These are phyloP conservation scores for Hypercompe scribonia DNA, from an alignment of 2,888 invertebrate species.

Conservation along the genomic window DNA sequence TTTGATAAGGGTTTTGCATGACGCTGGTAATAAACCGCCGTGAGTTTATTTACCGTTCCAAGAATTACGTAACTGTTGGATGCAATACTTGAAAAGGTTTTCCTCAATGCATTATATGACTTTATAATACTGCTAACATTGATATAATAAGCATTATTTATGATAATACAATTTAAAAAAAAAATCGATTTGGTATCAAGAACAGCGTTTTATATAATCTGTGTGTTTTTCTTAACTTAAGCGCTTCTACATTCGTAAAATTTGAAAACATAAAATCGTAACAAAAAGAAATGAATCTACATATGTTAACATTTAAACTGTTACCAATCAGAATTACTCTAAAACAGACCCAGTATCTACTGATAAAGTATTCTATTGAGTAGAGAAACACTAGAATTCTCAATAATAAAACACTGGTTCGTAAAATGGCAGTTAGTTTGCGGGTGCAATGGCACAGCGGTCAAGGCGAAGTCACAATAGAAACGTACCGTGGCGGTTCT, in stretches of 20 bases:
- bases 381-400: background rate
- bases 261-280: too few relatives aligned
- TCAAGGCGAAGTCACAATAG: background rate
- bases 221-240: background rate
- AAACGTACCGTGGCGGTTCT: background rate
- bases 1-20: background rate
- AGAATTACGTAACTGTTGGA: background rate
- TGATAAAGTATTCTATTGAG: background rate
- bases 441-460: background rate
- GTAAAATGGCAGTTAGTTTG: background rate
- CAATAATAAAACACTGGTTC: background rate
- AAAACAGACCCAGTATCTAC: background rate
- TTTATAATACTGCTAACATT: background rate
- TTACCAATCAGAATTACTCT: background rate
- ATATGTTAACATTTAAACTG: background rate
- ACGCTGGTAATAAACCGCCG: background rate
- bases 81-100: background rate
- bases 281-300: too few relatives aligned
- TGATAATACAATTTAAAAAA: background rate
- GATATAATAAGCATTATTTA: background rate
- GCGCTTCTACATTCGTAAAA: too few relatives aligned
- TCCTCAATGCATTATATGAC: background rate
- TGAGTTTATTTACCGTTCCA: background rate
- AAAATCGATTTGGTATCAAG: background rate
- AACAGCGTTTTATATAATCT: background rate